A percentile compares a stretch with the other conserved stretches of the same genome.
Conservation (phyloP, 2,888 invertebrate species). For the Belgica antarctica region DNA sequence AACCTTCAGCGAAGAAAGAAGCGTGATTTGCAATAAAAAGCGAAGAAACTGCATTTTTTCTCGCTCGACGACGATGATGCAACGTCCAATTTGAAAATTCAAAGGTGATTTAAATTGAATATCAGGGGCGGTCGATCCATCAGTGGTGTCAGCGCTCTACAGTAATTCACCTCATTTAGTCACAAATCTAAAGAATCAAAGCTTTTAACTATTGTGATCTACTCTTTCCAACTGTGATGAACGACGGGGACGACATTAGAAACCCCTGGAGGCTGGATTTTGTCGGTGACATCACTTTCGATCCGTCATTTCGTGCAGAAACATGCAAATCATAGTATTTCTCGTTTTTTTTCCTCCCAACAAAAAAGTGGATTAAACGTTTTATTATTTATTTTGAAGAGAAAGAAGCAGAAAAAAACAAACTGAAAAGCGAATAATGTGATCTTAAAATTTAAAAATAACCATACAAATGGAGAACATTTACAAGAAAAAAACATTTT, state of each 20-base stretch:
- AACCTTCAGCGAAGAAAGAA: constrained; percentile 9
- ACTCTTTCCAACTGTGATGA: not conserved
- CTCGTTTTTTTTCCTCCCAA: constrained; percentile 5
- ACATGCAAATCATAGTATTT: not conserved
- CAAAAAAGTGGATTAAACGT: not conserved
- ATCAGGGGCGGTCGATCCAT: not conserved
- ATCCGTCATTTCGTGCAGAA: not conserved
- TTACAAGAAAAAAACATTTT: constrained; percentile 1
- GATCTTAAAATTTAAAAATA: constrained; percentile 34
- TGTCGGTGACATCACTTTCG: not conserved
- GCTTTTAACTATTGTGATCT: not conserved
- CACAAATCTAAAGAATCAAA: not conserved
- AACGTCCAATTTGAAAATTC: constrained; percentile 14
- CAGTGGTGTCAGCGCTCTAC: not conserved
- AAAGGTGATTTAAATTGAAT: not conserved
- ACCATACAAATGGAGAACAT: constrained; percentile 16
- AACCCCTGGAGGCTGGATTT: too few relatives aligned
- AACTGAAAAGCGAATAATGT: constrained; percentile 34
- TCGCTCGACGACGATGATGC: not conserved
- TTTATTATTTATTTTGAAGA: constrained; percentile 35
- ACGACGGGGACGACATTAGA: not conserved
- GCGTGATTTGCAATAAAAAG: constrained; percentile 13
- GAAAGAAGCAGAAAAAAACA: constrained; percentile 6
- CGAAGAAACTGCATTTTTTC: too few relatives aligned
- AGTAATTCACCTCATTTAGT: not conserved